These are phyloP conservation scores for Eidolon dupreanum DNA, from an alignment of 2,797 vertebrate species.

Conservation along the genomic window DNA sequence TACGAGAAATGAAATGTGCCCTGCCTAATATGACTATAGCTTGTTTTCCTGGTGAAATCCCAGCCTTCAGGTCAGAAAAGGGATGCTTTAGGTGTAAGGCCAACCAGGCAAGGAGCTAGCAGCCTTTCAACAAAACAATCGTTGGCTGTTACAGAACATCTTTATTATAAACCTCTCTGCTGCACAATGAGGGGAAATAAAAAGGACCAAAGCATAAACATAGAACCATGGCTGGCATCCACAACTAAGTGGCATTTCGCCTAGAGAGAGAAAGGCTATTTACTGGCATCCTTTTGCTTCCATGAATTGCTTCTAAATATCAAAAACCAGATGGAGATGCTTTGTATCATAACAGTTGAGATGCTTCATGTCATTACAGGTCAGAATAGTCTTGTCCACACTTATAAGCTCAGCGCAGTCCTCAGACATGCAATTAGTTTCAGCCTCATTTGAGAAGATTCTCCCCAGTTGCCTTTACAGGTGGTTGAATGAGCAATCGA, in stretches of 20 bases:
- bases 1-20: neutral
- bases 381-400: neutral
- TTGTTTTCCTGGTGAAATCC: neutral
- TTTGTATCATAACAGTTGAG: neutral
- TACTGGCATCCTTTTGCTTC: neutral
- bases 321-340: neutral
- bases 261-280: neutral
- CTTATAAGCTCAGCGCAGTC: neutral
- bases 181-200: neutral
- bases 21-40: neutral
- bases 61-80: neutral
- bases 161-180: neutral
- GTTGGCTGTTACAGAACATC: neutral
- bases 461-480: neutral
- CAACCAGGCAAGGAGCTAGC: neutral
- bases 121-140: neutral
- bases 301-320: conserved; percentile 17
- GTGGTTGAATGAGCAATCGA: neutral
- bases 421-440: neutral
- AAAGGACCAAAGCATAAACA: neutral
- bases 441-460: neutral
- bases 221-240: neutral
- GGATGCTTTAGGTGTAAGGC: neutral
- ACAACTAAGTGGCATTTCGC: neutral
- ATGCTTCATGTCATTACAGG: neutral